Base-by-base conservation (phyloP, 2,113 vertebrate species). In the Daphoenositta chrysoptera region DNA sequence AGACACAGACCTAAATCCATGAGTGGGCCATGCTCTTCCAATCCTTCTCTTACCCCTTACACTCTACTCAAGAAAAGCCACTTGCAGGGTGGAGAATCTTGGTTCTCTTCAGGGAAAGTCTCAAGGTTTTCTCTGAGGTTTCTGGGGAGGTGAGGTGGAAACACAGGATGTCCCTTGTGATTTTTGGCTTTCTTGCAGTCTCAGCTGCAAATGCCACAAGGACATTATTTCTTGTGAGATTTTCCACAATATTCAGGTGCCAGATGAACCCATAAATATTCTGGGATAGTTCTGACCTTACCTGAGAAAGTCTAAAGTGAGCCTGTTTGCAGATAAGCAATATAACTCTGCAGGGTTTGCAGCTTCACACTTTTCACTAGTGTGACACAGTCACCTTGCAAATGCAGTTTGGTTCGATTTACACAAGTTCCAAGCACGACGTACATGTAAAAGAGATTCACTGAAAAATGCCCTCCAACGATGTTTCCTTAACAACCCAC, bases 101-200 rank as follows among this genome's bases (percentile, higher is more conserved):
- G 8, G 24, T 39, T 72, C 50, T 83, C 82, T 79, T 45, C 68
- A 85, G 19, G 54, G 69, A 51, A 80, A 70, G 5, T 28, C 30
- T 79, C 18, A 40, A 72, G 23, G 35, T 70, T 82, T 80, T 90
- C 40, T 65, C 82, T 58, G 54, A 47, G 26, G n/a, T 83, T 87
- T 31, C 58, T 72, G 45, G 22, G 60, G 44, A 82, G 30, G 1
- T 42, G 61, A 42, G 31, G 42, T 66, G 42, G 27, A 89, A 91
- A 80, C 3, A 3, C 30, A 83, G 63, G 17, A 33, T 15, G 7
- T 53, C 23, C 42, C 37, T 23, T 47, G 50, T 0, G 0, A 42
- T 82, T 85, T 93, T 82, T 72, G 19, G 31, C 57, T 75, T 80
- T 76, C 54, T 51, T 79, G 37, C 20, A 53, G 65, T 61, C 79